Percentiles rank a stretch among this genome's conserved stretches.
Evolutionary conservation across 1,140 invertebrate genomes (phyloP).

Genomic region (Platyura marginata): DNA sequence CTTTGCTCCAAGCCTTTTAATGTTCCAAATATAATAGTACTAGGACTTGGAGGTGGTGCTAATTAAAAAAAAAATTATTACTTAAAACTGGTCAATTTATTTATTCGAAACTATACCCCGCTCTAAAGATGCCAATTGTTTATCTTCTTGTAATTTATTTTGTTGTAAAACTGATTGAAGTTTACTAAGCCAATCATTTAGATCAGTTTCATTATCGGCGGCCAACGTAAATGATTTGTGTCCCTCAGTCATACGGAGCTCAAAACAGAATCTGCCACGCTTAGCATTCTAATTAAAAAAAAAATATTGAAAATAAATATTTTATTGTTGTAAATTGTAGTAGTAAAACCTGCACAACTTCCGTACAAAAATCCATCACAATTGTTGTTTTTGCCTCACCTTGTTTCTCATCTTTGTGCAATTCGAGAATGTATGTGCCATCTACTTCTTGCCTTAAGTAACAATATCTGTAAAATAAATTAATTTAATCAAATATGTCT

Average conservation of each 20-base stretch:
- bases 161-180: conserved; percentile 54
- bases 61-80: conserved; percentile 31
- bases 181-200: conserved; percentile 66
- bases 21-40: conserved; percentile 40
- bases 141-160: conserved; percentile 54
- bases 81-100: neutral
- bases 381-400: conserved; percentile 78
- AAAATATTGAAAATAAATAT: conserved; percentile 5
- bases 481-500: no score
- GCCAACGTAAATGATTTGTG: conserved; percentile 69
- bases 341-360: conserved; percentile 58
- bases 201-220: conserved; percentile 68
- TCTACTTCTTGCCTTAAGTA: conserved; percentile 75
- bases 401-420: conserved; percentile 86
- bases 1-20: conserved; percentile 72
- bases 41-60: conserved; percentile 31
- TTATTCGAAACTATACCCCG: conserved; percentile 22
- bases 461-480: conserved; percentile 52
- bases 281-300: conserved; percentile 48
- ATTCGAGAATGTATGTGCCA: conserved; percentile 74
- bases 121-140: conserved; percentile 39
- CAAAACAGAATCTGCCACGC: conserved; percentile 72
- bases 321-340: neutral
- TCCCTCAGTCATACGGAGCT: conserved; percentile 64
- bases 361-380: conserved; percentile 81